Conservation (phyloP, 2,113 vertebrate genomes). For the Odocoileus hemionus region DNA sequence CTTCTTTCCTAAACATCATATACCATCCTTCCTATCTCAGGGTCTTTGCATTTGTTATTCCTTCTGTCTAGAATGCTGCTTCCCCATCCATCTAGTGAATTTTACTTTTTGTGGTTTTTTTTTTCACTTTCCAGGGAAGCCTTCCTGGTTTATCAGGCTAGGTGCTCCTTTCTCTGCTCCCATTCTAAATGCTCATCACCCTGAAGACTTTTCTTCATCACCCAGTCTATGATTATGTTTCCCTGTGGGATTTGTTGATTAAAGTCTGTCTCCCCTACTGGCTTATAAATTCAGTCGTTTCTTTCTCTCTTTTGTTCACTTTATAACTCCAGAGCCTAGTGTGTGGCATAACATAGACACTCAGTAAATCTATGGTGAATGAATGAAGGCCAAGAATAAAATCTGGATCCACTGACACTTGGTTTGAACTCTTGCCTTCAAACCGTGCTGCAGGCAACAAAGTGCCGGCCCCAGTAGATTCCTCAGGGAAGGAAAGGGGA, state of each 20-base stretch:
- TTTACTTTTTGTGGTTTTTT: background rate
- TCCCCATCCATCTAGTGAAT: background rate
- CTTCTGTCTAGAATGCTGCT: background rate
- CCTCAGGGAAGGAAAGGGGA: background rate
- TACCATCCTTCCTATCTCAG: background rate
- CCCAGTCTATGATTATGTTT: background rate
- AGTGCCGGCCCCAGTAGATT: background rate
- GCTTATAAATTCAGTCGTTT: background rate
- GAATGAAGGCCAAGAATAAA: background rate
- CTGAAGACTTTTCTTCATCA: background rate
- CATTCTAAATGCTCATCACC: background rate
- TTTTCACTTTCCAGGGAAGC: background rate
- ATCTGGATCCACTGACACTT: background rate
- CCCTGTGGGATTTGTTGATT: background rate
- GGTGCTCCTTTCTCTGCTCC: background rate
- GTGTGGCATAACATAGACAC: background rate
- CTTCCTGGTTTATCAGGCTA: background rate
- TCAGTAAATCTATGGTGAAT: background rate
- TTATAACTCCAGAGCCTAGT: background rate
- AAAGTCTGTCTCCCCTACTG: background rate
- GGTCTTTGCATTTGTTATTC: background rate
- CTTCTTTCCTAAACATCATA: background rate
- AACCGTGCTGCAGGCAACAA: background rate
- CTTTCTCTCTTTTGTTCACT: background rate
- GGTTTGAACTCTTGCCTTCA: background rate